phyloP scores from a whole-genome alignment of 2,888 invertebrate genomes.

The Oegoconia quadripuncta region DNA sequence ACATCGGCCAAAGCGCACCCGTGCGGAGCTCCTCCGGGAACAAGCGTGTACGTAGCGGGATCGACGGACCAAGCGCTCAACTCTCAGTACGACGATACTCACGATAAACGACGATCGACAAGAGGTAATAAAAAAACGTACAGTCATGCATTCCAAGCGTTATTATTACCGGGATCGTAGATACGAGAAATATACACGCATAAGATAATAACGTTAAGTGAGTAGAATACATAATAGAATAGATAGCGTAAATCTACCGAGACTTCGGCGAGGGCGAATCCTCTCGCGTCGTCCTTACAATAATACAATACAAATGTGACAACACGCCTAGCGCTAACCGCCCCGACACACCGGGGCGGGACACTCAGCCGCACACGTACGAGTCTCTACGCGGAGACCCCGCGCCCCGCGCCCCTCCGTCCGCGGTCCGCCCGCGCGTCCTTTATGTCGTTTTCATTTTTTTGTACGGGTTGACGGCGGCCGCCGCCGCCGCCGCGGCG shows the following conservation, averaged over 20 bases:
- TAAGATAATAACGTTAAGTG: slow-evolving; percentile 73
- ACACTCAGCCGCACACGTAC: slow-evolving; percentile 65
- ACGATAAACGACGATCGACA: slow-evolving; percentile 72
- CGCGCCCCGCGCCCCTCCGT: slow-evolving; percentile 70
- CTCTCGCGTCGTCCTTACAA: slow-evolving; percentile 74
- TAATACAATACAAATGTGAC: slow-evolving; percentile 78
- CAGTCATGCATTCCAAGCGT: slow-evolving; percentile 92
- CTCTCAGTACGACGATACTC: slow-evolving; percentile 73
- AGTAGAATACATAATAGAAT: slow-evolving; percentile 70
- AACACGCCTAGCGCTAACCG: slow-evolving; percentile 73
- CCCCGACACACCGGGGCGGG: slow-evolving; percentile 73
- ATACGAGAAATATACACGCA: slow-evolving; percentile 79
- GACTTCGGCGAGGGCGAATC: slow-evolving; percentile 69
- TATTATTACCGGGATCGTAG: slow-evolving; percentile 90
- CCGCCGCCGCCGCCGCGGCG: slow-evolving; percentile 60
- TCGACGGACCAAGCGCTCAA: slow-evolving; percentile 75
- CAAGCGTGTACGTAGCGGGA: slow-evolving; percentile 79
- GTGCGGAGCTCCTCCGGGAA: slow-evolving; percentile 69
- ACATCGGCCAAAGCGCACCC: slow-evolving; percentile 75
- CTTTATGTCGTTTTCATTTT: slow-evolving; percentile 92
- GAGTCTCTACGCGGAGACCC: slow-evolving; percentile 76
- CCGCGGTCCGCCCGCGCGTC: slow-evolving; percentile 6
- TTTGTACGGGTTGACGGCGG: slow-evolving; percentile 89
- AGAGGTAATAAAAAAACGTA: slow-evolving; percentile 85
- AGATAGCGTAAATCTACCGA: slow-evolving; percentile 75